These are phyloP conservation scores for Pachypeltis micranthus DNA, from an alignment of 1,140 invertebrate genomes.

Conservation along the genomic window DNA sequence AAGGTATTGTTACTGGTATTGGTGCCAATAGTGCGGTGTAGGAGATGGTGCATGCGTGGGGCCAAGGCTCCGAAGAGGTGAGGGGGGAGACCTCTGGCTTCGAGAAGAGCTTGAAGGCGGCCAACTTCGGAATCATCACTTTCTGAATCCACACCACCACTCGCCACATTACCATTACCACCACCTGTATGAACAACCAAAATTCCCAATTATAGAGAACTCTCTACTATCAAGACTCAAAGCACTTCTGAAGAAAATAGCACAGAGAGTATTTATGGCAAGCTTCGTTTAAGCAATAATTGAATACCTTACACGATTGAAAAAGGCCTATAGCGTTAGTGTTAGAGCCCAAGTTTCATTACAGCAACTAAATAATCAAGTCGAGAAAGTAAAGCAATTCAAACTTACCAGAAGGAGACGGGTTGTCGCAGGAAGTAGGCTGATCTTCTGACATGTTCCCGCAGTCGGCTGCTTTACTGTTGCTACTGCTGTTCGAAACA, in stretches of 20 bases:
- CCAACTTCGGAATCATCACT: conserved; percentile 81
- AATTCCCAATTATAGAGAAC: too few species aligned
- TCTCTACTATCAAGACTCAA: too few species aligned
- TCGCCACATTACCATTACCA: conserved; percentile 29
- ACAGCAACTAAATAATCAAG: neutral
- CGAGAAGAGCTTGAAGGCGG: conserved; percentile 75
- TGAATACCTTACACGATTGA: too few species aligned
- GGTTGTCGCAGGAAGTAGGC: conserved; percentile 19
- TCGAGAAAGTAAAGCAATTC: neutral
- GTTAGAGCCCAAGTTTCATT: too few species aligned
- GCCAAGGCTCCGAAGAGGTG: conserved; percentile 90
- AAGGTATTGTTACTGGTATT: conserved; percentile 49
- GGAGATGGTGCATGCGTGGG: conserved; percentile 91
- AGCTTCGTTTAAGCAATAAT: too few species aligned
- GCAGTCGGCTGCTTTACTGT: conserved; percentile 18
- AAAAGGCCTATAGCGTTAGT: too few species aligned
- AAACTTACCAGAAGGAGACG: conserved; percentile 19
- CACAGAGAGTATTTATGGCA: too few species aligned
- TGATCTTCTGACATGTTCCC: conserved; percentile 20
- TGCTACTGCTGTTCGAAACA: neutral
- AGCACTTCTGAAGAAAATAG: too few species aligned
- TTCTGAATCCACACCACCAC: conserved; percentile 34
- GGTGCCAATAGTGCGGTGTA: conserved; percentile 84
- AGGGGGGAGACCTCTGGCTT: conserved; percentile 86
- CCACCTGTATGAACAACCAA: neutral